Evolutionary conservation across 2,888 invertebrate genomes (phyloP), one percentile per base, ranked within the genome.

Genomic region (Plebejus argus): DNA sequence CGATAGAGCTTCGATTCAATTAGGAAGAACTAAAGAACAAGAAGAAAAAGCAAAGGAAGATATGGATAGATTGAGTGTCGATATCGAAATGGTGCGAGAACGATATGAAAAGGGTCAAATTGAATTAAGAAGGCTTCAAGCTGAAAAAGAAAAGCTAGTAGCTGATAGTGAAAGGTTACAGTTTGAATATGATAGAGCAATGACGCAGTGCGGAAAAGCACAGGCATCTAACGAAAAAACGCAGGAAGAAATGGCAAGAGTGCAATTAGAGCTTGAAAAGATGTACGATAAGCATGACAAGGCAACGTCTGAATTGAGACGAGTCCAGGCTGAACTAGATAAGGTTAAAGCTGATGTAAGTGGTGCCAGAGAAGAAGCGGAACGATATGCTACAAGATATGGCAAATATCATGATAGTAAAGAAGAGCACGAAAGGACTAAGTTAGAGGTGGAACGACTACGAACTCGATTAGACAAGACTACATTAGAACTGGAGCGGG

Each of bases 21-120:
- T 98, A 39, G 96, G 96, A 78, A 95, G 98, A 82, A 96, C 97
- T 77, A 98, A 98, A 89, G 98, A 98, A 89, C 95, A 96, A 83
- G 98, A 98, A 92, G 98, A 98, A 83, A 98, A 98, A 87, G 96
- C 97, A 45, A 98, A 98, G 85, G 97, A 97, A 86, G 97, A 97
- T 83, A 94, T 97, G 86, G 97, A 97, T 84, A 95, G 97, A 82
- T 87, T 97, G 82, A 93, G 96, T 82, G 96, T 97, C 77, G 98
- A 98, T 84, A 95, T 98, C 39, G 98, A 98, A 88, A 97, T 98
- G 95, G 96, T 97, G 80, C 95, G 98, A 74, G 98, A 98, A 83
- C 95, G 98, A 76, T 97, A 97, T 86, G 98, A 98, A 85, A 98
- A 98, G 89, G 95, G 97, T 18, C 98, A 98, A 89, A 96, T 97